Conservation (phyloP, 2,888 invertebrate species). For the Drosophila yooni region DNA sequence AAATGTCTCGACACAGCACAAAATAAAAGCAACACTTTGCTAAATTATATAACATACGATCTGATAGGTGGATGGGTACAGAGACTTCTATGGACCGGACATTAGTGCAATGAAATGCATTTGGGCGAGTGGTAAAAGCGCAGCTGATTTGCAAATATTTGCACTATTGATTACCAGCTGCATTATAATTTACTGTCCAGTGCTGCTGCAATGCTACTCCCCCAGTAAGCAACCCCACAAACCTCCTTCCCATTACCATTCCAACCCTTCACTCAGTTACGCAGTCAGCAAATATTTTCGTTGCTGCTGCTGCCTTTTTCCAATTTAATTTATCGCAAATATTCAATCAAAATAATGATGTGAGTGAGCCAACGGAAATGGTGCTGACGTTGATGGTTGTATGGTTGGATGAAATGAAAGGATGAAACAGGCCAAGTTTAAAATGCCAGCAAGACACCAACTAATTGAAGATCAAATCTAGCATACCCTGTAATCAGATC, state of each 20-base stretch:
- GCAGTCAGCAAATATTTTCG: conserved; percentile 63
- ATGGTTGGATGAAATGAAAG: conserved; percentile 18
- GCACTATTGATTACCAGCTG: conserved; percentile 72
- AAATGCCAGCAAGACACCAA: conserved; percentile 13
- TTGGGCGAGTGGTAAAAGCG: conserved; percentile 49
- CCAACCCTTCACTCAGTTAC: conserved; percentile 7
- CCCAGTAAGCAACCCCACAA: not conserved
- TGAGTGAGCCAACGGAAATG: conserved; percentile 55
- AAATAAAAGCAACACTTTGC: conserved; percentile 56
- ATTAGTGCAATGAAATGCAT: conserved; percentile 52
- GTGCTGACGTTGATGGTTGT: conserved; percentile 44
- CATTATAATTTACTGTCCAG: conserved; percentile 57
- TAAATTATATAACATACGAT: conserved; percentile 64
- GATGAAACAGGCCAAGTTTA: conserved; percentile 16
- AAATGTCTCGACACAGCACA: conserved; percentile 34
- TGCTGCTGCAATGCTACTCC: not conserved
- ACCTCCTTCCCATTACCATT: no score
- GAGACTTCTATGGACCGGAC: conserved; percentile 13
- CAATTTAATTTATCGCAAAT: conserved; percentile 82
- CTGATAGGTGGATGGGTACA: not conserved
- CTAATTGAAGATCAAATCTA: conserved; percentile 6
- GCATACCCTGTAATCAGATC: conserved; percentile 22
- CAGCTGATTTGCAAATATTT: conserved; percentile 73
- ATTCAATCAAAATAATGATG: conserved; percentile 80
- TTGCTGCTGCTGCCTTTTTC: conserved; percentile 58